Evolutionary conservation across 2,888 invertebrate species (phyloP).

Genomic region (Tetranychus piercei): DNA sequence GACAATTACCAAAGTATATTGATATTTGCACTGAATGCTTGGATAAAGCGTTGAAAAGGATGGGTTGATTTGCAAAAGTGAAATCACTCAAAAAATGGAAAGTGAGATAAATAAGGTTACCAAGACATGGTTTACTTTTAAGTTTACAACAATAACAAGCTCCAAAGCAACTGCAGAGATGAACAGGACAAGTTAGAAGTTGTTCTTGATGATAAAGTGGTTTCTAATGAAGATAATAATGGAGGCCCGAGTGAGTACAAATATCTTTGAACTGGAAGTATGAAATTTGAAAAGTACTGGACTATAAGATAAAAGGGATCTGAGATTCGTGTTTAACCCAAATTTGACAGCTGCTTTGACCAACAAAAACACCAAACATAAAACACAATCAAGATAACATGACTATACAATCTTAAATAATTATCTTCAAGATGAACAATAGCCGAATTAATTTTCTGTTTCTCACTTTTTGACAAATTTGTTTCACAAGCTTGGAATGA

Average conservation of each 20-base stretch:
- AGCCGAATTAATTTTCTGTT: neutral
- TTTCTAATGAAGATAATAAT: too few relatives aligned
- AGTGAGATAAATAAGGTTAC: neutral
- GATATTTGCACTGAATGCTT: neutral
- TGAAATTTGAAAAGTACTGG: neutral
- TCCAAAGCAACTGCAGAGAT: too few relatives aligned
- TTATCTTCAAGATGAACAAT: neutral
- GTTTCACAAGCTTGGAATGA: too few relatives aligned
- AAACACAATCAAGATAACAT: neutral
- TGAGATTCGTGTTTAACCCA: neutral
- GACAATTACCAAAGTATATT: neutral
- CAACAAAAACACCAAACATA: neutral
- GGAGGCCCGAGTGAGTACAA: too few relatives aligned
- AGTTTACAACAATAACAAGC: too few relatives aligned
- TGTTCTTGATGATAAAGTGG: too few relatives aligned
- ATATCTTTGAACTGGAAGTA: too few relatives aligned
- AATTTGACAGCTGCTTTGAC: neutral
- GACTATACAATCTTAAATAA: neutral
- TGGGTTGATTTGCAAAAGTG: neutral
- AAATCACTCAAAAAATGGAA: neutral
- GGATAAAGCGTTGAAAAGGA: neutral
- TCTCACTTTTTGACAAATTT: too few relatives aligned
- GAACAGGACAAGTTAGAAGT: too few relatives aligned
- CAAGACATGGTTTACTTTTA: too few relatives aligned
- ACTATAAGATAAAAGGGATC: neutral